Conservation (phyloP, 2,888 invertebrate species). For the Drosophila sordidula region DNA sequence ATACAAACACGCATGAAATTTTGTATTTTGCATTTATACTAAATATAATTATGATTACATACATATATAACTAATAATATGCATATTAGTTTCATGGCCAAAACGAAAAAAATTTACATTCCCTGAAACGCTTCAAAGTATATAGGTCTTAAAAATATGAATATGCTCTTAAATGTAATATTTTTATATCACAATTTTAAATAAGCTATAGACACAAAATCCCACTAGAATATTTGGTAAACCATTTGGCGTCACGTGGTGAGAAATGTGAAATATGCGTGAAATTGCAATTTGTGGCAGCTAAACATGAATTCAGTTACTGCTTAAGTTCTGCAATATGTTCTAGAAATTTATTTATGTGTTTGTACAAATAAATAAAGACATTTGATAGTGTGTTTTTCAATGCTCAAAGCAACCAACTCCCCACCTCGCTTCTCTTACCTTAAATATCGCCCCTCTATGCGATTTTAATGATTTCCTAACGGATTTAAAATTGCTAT, state of each 20-base stretch:
- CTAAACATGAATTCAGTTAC: conserved; percentile 31
- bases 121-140: conserved; percentile 30
- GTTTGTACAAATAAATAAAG: conserved; percentile 16
- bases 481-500: background rate
- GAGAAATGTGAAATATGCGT: conserved; percentile 2
- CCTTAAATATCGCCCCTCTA: too few relatives aligned
- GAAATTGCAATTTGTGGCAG: conserved; percentile 27
- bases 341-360: background rate
- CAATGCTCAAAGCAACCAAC: conserved; percentile 3
- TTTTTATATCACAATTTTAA: conserved; percentile 29
- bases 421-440: too few relatives aligned
- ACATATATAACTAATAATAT: conserved; percentile 25
- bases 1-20: conserved; percentile 49
- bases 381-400: conserved; percentile 9
- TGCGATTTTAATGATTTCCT: background rate
- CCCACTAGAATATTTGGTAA: background rate
- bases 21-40: conserved; percentile 64
- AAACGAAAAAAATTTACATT: conserved; percentile 36
- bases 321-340: conserved; percentile 23
- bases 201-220: background rate
- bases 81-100: conserved; percentile 39
- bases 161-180: conserved; percentile 25
- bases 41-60: conserved; percentile 55
- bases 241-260: background rate
- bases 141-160: conserved; percentile 13